Percentiles rank a stretch among this genome's conserved stretches.
Conservation (phyloP, 2,797 vertebrate species). For the Agapornis canus region DNA sequence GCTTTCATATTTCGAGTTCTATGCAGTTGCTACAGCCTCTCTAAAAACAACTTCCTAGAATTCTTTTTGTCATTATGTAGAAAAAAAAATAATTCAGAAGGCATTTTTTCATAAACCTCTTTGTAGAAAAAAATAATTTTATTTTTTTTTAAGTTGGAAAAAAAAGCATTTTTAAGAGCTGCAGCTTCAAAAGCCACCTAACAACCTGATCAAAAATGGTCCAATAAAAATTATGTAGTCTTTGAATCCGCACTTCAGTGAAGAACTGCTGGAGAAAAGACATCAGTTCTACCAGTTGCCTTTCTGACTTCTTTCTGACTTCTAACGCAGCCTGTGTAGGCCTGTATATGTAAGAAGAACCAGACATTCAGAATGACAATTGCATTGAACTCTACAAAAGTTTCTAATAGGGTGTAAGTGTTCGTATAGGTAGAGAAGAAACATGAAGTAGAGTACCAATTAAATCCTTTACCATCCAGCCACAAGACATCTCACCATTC, state of each 20-base stretch:
- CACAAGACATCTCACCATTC: not conserved
- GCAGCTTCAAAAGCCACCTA: not conserved
- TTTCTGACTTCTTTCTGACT: not conserved
- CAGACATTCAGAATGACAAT: not conserved
- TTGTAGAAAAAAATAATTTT: accelerated
- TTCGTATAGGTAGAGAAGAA: not conserved
- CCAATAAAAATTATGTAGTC: not conserved
- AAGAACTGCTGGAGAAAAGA: not conserved
- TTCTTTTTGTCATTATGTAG: not conserved
- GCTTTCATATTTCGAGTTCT: not conserved
- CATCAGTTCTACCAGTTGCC: not conserved
- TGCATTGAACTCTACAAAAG: not conserved
- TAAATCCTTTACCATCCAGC: not conserved
- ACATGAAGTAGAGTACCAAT: not conserved
- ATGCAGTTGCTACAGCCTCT: not conserved
- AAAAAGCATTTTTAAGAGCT: not conserved
- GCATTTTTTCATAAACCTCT: not conserved
- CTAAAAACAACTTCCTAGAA: not conserved
- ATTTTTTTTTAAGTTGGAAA: not conserved
- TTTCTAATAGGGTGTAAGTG: not conserved
- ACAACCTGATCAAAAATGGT: not conserved
- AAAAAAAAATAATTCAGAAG: not conserved
- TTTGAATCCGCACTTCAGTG: not conserved
- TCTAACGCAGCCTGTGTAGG: not conserved
- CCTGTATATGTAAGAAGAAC: not conserved